Evolutionary conservation across 2,113 vertebrate genomes (phyloP), one percentile per base, ranked within the genome.

Genomic region (Xyrauchen texanus): DNA sequence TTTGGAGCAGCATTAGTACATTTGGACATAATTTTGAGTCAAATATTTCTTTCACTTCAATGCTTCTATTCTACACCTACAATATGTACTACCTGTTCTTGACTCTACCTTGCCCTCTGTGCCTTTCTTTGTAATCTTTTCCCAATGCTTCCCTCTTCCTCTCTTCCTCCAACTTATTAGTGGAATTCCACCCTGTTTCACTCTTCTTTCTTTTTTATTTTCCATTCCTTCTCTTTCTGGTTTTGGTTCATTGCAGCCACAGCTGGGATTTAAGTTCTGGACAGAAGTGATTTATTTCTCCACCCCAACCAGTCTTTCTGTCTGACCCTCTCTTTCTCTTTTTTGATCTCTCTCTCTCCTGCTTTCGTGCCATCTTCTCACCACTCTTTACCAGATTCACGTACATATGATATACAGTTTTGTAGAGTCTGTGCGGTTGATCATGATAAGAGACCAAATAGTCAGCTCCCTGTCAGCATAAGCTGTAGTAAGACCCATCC

Each of bases 241-340:
- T 77, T 73, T 68, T 42, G 69, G 78, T 75, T 66, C 47, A 81
- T 45, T 79, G 67, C 44, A 60, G 76, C 58, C 53, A 77, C 65
- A 75, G 15, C 55, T 47, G 58, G 42, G 68, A 76, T 68, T 72
- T 68, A 73, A 75, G 10, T 52, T 66, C 42, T 62, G 64, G 76
- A 83, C 80, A 84, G 51, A 52, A 79, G 7, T 85, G 85, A 85
- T 90, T 88, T 88, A 87, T 85, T 70, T 77, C 65, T 46, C 12
- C 74, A 15, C 86, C 83, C 78, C 76, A 46, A n/a, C 53, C 46
- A 79, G 62, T 60, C 78, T 52, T 21, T 66, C 74, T 66, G 12
- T 67, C 42, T 62, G 55, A 62, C 52, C 16, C 42, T 42, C n/a
- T 70, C 45, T 66, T 70, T 78, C 55, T 66, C 45, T 68, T 66